These are phyloP conservation scores for Hipposideros armiger DNA, from an alignment of 2,113 vertebrate species.

Conservation along the genomic window DNA sequence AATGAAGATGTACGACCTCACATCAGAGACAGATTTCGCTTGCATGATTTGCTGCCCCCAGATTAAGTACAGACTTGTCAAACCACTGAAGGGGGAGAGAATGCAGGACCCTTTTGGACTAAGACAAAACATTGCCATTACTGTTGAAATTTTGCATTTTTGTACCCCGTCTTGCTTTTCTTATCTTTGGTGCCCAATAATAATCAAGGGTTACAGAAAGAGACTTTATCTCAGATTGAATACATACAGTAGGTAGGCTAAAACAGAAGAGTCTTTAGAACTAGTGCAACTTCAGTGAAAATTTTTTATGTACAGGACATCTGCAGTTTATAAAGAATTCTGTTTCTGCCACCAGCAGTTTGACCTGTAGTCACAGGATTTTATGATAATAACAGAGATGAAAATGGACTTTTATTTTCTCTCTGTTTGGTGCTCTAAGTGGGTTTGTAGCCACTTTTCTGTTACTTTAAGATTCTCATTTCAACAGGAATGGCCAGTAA, in stretches of 20 bases:
- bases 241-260: conserved; percentile 88
- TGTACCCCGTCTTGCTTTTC: conserved; percentile 92
- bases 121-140: conserved; percentile 96
- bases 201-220: conserved; percentile 90
- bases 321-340: conserved; percentile 92
- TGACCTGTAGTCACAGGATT: conserved; percentile 92
- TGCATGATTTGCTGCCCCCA: conserved; percentile 98
- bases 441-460: conserved; percentile 92
- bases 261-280: conserved; percentile 91
- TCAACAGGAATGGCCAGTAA: conserved; percentile 96
- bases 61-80: conserved; percentile 91
- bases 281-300: conserved; percentile 88
- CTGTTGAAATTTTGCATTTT: conserved; percentile 93
- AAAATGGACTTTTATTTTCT: conserved; percentile 90
- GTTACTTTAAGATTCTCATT: conserved; percentile 92
- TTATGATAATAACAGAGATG: conserved; percentile 91
- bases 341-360: conserved; percentile 93
- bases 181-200: conserved; percentile 92
- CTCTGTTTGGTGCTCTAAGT: conserved; percentile 94
- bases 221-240: conserved; percentile 88
- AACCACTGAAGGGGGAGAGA: conserved; percentile 88
- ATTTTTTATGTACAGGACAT: conserved; percentile 90
- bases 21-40: conserved; percentile 97
- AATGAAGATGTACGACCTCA: conserved; percentile 99
- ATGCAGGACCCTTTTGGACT: conserved; percentile 94